phyloP scores from a whole-genome alignment of 2,888 invertebrate genomes.

The Uropetala carovei region DNA sequence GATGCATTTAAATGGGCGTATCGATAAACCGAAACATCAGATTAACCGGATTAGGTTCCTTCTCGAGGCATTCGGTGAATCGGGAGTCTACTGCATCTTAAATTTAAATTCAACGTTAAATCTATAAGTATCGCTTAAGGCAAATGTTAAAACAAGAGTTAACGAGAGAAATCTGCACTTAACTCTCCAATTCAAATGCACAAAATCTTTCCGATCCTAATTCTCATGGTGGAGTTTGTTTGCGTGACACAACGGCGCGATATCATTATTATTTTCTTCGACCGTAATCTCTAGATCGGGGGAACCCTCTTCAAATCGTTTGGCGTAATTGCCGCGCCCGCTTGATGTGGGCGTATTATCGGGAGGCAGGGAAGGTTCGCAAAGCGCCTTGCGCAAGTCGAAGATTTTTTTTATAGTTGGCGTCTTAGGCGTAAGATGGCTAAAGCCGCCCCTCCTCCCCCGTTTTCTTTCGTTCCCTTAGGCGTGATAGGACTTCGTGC shows the following conservation, averaged over 20 bases:
- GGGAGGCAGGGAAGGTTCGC: background rate
- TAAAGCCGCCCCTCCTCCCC: background rate
- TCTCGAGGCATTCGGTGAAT: too few relatives aligned
- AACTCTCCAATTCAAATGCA: too few relatives aligned
- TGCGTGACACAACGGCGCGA: slow-evolving; percentile 39
- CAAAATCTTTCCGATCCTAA: background rate
- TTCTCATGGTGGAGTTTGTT: background rate
- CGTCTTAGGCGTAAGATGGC: background rate
- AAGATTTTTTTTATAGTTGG: background rate
- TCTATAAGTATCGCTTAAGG: too few relatives aligned
- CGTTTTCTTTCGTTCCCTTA: background rate
- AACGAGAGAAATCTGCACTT: too few relatives aligned
- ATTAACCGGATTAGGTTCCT: too few relatives aligned
- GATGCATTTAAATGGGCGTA: too few relatives aligned
- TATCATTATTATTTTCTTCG: slow-evolving; percentile 50
- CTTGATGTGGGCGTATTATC: slow-evolving; percentile 30
- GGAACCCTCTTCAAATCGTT: slow-evolving; percentile 34
- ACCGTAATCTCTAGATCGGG: slow-evolving; percentile 5
- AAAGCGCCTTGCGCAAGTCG: slow-evolving; percentile 40
- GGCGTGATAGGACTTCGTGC: slow-evolving; percentile 25
- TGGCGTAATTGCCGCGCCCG: slow-evolving; percentile 44
- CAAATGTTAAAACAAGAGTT: too few relatives aligned
- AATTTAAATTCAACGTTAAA: too few relatives aligned
- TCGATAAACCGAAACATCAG: too few relatives aligned
- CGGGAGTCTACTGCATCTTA: too few relatives aligned